Conservation (phyloP, 1,140 invertebrate species). For the Drosophila bipectinata region DNA sequence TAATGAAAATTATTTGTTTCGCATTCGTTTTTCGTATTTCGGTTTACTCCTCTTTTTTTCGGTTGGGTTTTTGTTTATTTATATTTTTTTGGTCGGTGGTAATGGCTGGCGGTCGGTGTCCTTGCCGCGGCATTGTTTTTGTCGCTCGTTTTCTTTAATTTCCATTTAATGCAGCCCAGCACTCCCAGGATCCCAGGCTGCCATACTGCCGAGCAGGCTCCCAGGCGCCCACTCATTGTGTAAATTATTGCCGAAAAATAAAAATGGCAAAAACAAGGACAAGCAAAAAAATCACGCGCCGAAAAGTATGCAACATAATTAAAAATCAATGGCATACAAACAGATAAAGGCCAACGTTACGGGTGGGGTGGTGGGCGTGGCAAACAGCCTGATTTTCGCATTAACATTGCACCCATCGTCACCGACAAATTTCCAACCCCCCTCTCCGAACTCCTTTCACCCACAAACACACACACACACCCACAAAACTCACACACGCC, state of each 20-base stretch:
- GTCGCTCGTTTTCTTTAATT: slow-evolving; percentile 80
- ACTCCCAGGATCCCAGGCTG: background rate
- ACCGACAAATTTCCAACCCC: slow-evolving; percentile 2
- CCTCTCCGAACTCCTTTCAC: background rate
- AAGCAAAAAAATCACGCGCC: slow-evolving; percentile 45
- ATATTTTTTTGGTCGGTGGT: slow-evolving; percentile 1
- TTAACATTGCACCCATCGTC: slow-evolving; percentile 54
- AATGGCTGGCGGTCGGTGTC: slow-evolving; percentile 41
- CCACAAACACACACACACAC: slow-evolving; percentile 17
- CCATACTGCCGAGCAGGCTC: background rate
- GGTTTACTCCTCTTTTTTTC: background rate
- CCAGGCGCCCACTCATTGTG: slow-evolving; percentile 49
- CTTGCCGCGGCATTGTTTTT: slow-evolving; percentile 62
- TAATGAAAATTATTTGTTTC: slow-evolving; percentile 81
- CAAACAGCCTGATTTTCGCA: slow-evolving; percentile 72
- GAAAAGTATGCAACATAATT: slow-evolving; percentile 81
- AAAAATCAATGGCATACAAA: slow-evolving; percentile 83
- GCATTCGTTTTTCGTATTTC: slow-evolving; percentile 21
- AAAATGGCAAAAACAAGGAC: slow-evolving; percentile 35
- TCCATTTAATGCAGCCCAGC: slow-evolving; percentile 73
- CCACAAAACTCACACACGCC: no score
- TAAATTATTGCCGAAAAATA: slow-evolving; percentile 70
- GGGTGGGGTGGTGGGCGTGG: slow-evolving; percentile 34
- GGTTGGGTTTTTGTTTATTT: slow-evolving; percentile 25
- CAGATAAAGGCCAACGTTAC: slow-evolving; percentile 54